Conservation (phyloP, 2,113 vertebrate genomes). For the Archilochus colubris region DNA sequence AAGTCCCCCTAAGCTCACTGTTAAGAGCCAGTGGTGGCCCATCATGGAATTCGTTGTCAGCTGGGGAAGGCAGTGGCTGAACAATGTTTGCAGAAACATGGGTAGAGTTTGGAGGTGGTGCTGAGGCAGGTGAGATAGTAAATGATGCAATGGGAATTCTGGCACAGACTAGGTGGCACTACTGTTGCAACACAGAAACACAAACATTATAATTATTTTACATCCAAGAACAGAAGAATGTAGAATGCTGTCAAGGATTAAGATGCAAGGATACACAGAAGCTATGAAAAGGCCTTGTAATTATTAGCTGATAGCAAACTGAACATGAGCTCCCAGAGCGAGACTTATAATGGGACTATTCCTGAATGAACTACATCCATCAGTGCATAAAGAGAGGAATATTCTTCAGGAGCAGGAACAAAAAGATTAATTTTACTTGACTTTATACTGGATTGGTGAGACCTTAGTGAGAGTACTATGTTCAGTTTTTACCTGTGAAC, state of each 20-base stretch:
- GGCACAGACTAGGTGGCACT: not conserved
- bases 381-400: not conserved
- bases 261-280: not conserved
- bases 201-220: not conserved
- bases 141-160: not conserved
- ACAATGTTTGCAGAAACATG: not conserved
- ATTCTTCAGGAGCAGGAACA: not conserved
- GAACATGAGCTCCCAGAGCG: not conserved
- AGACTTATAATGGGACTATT: not conserved
- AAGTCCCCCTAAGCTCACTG: rapidly evolving
- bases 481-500: not conserved
- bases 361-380: not conserved
- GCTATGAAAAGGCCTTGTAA: not conserved
- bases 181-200: rapidly evolving
- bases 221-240: not conserved
- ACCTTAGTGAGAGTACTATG: not conserved
- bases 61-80: not conserved
- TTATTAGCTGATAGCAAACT: not conserved
- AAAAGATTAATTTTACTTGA: not conserved
- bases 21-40: rapidly evolving
- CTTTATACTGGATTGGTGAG: not conserved
- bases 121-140: not conserved
- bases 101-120: not conserved
- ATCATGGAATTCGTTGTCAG: rapidly evolving
- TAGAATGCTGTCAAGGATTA: not conserved